Percentiles rank a stretch among this genome's conserved stretches.
Evolutionary conservation across 2,888 invertebrate genomes (phyloP).

Genomic region (Andrena bicolor): DNA sequence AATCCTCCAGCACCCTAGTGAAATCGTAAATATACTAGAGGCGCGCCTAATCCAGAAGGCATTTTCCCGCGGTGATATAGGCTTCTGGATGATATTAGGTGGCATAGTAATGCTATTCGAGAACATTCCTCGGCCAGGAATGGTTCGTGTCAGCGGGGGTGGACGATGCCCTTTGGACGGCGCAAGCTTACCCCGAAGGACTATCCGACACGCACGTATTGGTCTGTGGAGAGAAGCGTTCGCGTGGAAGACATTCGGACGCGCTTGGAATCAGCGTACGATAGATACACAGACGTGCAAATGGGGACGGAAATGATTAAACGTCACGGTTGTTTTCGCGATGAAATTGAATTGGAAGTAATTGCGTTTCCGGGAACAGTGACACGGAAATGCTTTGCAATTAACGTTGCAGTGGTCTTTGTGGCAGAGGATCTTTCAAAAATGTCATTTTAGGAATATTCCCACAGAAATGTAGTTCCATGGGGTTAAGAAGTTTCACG

Average conservation of each 20-base stretch:
- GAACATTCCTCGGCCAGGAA: conserved; percentile 34
- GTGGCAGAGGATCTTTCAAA: no score
- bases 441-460: neutral
- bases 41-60: conserved; percentile 51
- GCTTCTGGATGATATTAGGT: conserved; percentile 53
- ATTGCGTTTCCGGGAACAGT: neutral
- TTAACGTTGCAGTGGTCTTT: conserved; percentile 20
- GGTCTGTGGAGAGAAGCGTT: neutral
- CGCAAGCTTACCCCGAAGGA: conserved; percentile 25
- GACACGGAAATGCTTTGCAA: conserved; percentile 14
- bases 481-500: neutral
- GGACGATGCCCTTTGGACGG: conserved; percentile 1
- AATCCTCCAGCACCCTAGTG: conserved; percentile 21
- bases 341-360: conserved; percentile 28
- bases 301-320: conserved; percentile 36
- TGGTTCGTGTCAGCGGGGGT: conserved; percentile 30
- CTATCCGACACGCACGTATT: conserved; percentile 8
- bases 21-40: conserved; percentile 64
- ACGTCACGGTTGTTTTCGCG: neutral
- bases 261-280: neutral
- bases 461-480: neutral
- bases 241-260: neutral
- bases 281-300: neutral
- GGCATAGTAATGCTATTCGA: conserved; percentile 43
- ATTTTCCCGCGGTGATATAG: conserved; percentile 42